Conservation (phyloP, 37 sponge, comb jelly and placozoan species). For the Chondrilla cf. caribensis region DNA sequence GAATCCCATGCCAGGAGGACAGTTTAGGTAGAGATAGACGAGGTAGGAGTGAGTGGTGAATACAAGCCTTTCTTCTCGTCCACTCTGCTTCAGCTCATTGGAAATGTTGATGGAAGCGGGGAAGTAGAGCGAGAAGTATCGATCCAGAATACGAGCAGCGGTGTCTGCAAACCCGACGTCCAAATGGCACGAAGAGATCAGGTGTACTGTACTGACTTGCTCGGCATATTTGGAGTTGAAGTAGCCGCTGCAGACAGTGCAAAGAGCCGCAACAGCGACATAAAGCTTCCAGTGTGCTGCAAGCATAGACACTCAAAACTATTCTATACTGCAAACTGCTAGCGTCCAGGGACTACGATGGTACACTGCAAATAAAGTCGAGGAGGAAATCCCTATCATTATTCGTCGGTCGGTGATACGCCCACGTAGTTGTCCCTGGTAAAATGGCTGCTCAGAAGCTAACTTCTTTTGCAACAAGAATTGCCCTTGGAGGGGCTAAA, state of each 20-base stretch:
- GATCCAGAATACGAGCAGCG: slow-evolving; percentile 55
- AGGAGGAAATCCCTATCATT: neutral
- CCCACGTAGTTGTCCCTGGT: no score
- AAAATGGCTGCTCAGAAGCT: slow-evolving; percentile 51
- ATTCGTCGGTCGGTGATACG: neutral
- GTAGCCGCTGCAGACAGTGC: neutral
- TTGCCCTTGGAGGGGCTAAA: slow-evolving; percentile 19
- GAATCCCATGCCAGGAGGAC: slow-evolving; percentile 45
- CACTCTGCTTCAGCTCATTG: slow-evolving; percentile 26
- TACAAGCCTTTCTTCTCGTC: slow-evolving; percentile 48
- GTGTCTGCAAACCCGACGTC: slow-evolving; percentile 77
- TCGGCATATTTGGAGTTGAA: neutral
- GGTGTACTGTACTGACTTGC: slow-evolving; percentile 44
- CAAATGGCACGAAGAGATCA: slow-evolving; percentile 72
- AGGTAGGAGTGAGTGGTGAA: slow-evolving; percentile 76
- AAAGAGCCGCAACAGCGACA: neutral
- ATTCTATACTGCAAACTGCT: no score
- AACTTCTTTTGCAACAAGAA: slow-evolving; percentile 50
- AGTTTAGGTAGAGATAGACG: slow-evolving; percentile 62
- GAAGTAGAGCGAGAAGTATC: slow-evolving; percentile 62
- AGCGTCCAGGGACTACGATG: no score
- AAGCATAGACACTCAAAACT: no score
- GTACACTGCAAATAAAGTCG: neutral
- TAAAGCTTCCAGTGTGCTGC: neutral
- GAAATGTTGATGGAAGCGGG: slow-evolving; percentile 35